phyloP scores from a whole-genome alignment of 1,140 invertebrate genomes.

The Drosophila seguyi region DNA sequence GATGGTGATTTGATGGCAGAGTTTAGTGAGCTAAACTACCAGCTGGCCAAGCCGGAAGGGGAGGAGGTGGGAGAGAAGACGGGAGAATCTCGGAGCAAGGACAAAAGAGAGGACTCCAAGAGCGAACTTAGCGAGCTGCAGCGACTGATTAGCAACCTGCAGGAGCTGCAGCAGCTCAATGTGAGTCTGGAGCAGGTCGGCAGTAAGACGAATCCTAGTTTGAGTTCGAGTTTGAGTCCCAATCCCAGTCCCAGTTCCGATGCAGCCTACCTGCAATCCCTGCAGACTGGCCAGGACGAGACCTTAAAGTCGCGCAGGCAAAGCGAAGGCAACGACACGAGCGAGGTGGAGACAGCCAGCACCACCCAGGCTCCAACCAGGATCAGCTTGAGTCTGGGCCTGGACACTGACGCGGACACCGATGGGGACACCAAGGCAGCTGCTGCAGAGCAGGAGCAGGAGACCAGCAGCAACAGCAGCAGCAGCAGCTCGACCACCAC shows the following conservation, averaged over 20 bases:
- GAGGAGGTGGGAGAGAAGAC: background rate
- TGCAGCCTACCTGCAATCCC: conserved; percentile 64
- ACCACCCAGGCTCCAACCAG: conserved; percentile 60
- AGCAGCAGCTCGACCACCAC: conserved; percentile 11
- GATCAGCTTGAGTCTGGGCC: conserved; percentile 55
- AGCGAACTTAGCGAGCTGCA: conserved; percentile 68
- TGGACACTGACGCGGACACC: conserved; percentile 28
- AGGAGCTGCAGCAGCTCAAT: conserved; percentile 84
- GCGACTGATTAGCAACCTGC: conserved; percentile 80
- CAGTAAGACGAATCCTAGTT: no score
- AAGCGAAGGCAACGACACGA: conserved; percentile 37
- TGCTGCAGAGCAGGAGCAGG: background rate
- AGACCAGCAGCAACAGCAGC: conserved; percentile 1
- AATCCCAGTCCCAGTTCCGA: conserved; percentile 36
- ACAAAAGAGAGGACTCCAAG: conserved; percentile 21
- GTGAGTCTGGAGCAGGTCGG: conserved; percentile 82
- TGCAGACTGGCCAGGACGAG: conserved; percentile 46
- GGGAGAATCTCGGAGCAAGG: background rate
- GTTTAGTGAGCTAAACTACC: conserved; percentile 80
- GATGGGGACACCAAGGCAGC: conserved; percentile 26
- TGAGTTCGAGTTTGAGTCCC: no score
- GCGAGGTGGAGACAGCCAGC: background rate
- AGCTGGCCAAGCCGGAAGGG: conserved; percentile 70
- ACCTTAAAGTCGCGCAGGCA: conserved; percentile 64
- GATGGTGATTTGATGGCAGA: conserved; percentile 78